phyloP scores from a whole-genome alignment of 2,888 invertebrate genomes.

The Aquatica leii region DNA sequence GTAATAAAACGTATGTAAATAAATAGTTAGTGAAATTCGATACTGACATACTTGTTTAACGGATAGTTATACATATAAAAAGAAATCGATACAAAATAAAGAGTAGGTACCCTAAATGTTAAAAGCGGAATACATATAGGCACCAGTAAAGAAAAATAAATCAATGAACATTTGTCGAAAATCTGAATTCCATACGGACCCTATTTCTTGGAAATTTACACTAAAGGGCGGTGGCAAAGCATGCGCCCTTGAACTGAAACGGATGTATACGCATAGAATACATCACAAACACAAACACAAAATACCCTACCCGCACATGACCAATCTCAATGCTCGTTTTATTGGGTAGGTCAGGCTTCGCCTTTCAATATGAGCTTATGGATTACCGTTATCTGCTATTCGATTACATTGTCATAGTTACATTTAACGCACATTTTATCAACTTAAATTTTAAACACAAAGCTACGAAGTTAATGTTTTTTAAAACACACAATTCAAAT shows the following conservation, averaged over 20 bases:
- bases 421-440: background rate
- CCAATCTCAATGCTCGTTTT: slow-evolving; percentile 24
- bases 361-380: slow-evolving; percentile 20
- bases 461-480: too few species aligned
- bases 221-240: slow-evolving; percentile 39
- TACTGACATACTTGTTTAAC: too few species aligned
- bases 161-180: slow-evolving; percentile 39
- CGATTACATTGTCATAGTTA: slow-evolving; percentile 7
- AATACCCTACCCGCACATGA: slow-evolving; percentile 30
- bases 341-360: slow-evolving; percentile 29
- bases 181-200: slow-evolving; percentile 26
- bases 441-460: too few species aligned
- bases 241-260: slow-evolving; percentile 34
- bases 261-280: slow-evolving; percentile 27
- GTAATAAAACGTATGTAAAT: too few species aligned
- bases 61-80: too few species aligned
- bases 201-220: slow-evolving; percentile 35
- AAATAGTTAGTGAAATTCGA: too few species aligned
- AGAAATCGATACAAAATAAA: too few species aligned
- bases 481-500: too few species aligned
- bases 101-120: background rate
- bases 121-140: background rate
- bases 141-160: slow-evolving; percentile 22
- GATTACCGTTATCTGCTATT: slow-evolving; percentile 27
- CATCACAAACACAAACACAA: slow-evolving; percentile 19